A percentile compares a stretch with the other conserved stretches of the same genome.
Evolutionary conservation across 2,113 vertebrate species (phyloP).

Genomic region (Hypanus sabinus): DNA sequence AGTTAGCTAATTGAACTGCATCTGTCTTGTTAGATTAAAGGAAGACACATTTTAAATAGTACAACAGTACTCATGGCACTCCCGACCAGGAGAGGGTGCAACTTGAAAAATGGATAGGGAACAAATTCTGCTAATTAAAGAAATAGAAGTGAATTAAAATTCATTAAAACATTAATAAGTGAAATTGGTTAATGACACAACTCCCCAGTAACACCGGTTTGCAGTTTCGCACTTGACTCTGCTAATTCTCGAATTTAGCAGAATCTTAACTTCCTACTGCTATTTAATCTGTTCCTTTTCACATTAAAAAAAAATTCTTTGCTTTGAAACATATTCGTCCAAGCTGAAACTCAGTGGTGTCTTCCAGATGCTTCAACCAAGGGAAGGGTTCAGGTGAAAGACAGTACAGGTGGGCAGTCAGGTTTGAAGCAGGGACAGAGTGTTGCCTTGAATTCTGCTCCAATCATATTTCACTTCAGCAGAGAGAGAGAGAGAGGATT

Average conservation of each 20-base stretch:
- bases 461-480: too few relatives aligned
- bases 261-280: neutral
- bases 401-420: too few relatives aligned
- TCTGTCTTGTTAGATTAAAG: neutral
- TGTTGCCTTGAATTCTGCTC: too few relatives aligned
- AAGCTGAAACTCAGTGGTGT: neutral
- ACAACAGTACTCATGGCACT: neutral
- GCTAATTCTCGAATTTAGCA: neutral
- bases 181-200: neutral
- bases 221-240: neutral
- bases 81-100: neutral
- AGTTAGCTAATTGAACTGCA: neutral
- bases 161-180: neutral
- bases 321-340: neutral
- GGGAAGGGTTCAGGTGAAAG: neutral
- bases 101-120: neutral
- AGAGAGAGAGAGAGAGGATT: too few relatives aligned
- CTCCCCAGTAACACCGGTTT: neutral
- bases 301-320: neutral
- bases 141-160: neutral
- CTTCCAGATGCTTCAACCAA: neutral
- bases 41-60: neutral
- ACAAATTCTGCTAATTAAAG: neutral
- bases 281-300: neutral
- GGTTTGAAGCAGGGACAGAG: too few relatives aligned